A percentile compares a stretch with the other conserved stretches of the same genome.
Conservation (phyloP, 2,797 vertebrate species). For the Neosalanx taihuensis region DNA sequence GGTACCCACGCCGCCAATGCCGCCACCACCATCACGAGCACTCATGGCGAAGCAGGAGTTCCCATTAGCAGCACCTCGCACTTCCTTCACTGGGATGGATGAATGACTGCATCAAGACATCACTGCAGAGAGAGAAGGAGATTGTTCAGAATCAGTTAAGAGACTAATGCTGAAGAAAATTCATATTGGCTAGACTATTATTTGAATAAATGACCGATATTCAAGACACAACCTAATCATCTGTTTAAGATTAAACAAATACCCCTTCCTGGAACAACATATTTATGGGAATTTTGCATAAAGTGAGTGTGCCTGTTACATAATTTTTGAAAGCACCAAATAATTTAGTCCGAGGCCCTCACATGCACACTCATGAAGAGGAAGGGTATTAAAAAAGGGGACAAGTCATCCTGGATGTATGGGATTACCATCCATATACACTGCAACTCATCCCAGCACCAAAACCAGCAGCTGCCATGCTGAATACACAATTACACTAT, state of each 20-base stretch:
- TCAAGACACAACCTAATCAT: not conserved
- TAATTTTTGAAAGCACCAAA: conserved; percentile 46
- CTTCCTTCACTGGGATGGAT: conserved; percentile 66
- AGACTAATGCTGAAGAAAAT: not conserved
- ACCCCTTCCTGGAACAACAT: conserved; percentile 17
- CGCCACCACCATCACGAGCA: conserved; percentile 86
- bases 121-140: conserved; percentile 61
- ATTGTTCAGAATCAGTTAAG: not conserved
- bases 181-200: too few species aligned
- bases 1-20: conserved; percentile 59
- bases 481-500: conserved; percentile 62
- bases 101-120: conserved; percentile 74
- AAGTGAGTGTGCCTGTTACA: conserved; percentile 44
- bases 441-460: conserved; percentile 36
- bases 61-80: conserved; percentile 84
- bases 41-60: conserved; percentile 91
- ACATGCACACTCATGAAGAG: conserved; percentile 49
- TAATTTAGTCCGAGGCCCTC: conserved; percentile 36
- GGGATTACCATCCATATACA: conserved; percentile 55
- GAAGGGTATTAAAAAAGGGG: conserved; percentile 41
- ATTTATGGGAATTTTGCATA: conserved; percentile 49
- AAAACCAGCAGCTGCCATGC: conserved; percentile 48
- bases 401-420: conserved; percentile 56
- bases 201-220: not conserved
- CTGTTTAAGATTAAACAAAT: conserved; percentile 13